Percentiles rank a stretch among this genome's conserved stretches.
phyloP scores from a whole-genome alignment of 2,113 vertebrate genomes.

The Meleagris gallopavo region DNA sequence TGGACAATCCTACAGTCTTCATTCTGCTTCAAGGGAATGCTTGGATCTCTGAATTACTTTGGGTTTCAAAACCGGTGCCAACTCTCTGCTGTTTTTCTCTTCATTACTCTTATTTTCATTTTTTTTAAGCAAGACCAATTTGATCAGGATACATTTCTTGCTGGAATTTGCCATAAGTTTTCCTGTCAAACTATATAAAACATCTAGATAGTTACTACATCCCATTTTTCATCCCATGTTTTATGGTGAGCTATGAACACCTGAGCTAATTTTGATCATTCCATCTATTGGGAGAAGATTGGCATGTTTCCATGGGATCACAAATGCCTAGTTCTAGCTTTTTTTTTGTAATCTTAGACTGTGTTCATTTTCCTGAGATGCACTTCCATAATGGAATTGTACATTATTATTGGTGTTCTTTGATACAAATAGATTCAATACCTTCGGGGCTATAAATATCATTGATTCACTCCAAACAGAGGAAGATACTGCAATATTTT shows the following conservation, averaged over 20 bases:
- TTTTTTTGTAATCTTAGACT: not conserved
- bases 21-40: not conserved
- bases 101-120: not conserved
- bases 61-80: not conserved
- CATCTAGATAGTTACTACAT: not conserved
- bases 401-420: conserved; percentile 65
- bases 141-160: not conserved
- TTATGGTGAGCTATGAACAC: not conserved
- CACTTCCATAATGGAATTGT: conserved; percentile 25
- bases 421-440: conserved; percentile 43
- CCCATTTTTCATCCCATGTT: not conserved
- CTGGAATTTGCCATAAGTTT: not conserved
- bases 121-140: not conserved
- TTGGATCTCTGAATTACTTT: not conserved
- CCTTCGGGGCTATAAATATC: conserved; percentile 65
- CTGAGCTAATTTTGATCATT: not conserved
- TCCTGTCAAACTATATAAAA: not conserved
- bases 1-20: not conserved
- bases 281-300: not conserved
- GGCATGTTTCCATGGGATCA: not conserved
- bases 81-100: not conserved
- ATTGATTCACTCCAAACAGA: conserved; percentile 53
- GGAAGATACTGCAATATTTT: conserved; percentile 44
- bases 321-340: not conserved
- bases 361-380: not conserved